Base-by-base conservation (phyloP, 2,113 vertebrate species). In the Chrysemys picta region DNA sequence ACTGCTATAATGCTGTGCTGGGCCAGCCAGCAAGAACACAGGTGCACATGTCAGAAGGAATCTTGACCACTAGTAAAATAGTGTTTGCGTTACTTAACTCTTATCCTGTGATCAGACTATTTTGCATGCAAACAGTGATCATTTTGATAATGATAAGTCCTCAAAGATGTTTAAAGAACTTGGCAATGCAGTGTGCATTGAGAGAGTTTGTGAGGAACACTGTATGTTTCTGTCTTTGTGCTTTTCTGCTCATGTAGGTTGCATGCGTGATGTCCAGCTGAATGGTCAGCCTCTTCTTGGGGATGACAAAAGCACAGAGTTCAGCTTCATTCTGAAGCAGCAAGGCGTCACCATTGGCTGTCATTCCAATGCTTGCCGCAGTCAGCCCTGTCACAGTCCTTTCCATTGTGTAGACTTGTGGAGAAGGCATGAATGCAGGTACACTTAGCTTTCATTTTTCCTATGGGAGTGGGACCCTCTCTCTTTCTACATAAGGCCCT, bases 401-500 rank as follows among this genome's bases (percentile, higher is more conserved):
- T 98, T 99, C 80, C 98, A 97, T 94, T 99, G 99, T 29, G 91
- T 99, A 42, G 99, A 99, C 94, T 97, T 99, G 87, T 99, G 99
- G 99, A 99, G 99, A 96, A 99, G 98, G 93, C 98, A 99, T 2
- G 98, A 99, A 97, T 99, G 99, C 99, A 98, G 98, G 99, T 99
- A 96, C 2, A 25, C 76, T 8, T 80, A 59, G 42, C 35, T 93
- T 95, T 89, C 84, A 5, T 50, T 93, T 47, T 47, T 27, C 59
- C 65, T 35, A 88, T 65, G 24, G 78, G 24, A 16, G 8, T 49
- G 52, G 80, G 75, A 91, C 82, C 35, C 8, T 89, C 35, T 76
- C 49, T 91, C 49, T 88, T 75, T 88, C 65, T 42, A 52, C 21
- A 10, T 85, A 38, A 59, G 52, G 35, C 6, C 47, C 87, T 65